Base-by-base conservation (phyloP, 2,797 vertebrate species). In the Paratrypauchen microcephalus region DNA sequence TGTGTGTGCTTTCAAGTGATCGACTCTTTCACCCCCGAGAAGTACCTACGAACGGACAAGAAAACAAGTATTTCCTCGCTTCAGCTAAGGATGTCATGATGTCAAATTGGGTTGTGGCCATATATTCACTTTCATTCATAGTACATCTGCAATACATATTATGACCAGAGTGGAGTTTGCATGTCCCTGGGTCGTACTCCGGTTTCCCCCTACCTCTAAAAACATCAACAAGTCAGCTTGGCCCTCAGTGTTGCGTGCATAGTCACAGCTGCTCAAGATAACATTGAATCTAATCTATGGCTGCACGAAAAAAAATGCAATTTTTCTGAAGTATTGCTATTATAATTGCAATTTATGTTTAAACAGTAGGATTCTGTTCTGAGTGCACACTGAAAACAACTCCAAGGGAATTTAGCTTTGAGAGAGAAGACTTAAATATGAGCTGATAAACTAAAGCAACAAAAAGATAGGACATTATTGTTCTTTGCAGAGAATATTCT, bases 1-100 rank as follows among this genome's bases (percentile, higher is more conserved):
- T 83, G 85, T 65, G 87, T 84, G 30, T 83, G 80, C 91, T 91
- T 92, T 91, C 81, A 88, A 88, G 77, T 81, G 59, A 76, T 85
- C 66, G 12, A 81, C 82, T 80, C 83, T 80, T 79, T 84, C 78
- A 79, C 79, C 75, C 73, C 65, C 7, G 32, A 66, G 3, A 75
- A 28, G 26, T 56, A 52, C 71, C 75, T 74, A 70, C 50, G 15
- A 65, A 74, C 85, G 79, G 80, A 74, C 78, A 80, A 82, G 2
- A 71, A 81, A 81, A 73, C 74, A 0, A 45, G 77, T 80, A 85
- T 23, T 87, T 65, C 58, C 82, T 84, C 85, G 82, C 80, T 26
- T 56, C 12, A 15, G 24, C 4, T 11, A 56, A 2, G 54, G 23
- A 56, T 56, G 54, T 24, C 54, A 24, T 24, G 21, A 23, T 24